Base-by-base conservation (phyloP, 2,797 vertebrate species). In the Neomorphus geoffroyi region DNA sequence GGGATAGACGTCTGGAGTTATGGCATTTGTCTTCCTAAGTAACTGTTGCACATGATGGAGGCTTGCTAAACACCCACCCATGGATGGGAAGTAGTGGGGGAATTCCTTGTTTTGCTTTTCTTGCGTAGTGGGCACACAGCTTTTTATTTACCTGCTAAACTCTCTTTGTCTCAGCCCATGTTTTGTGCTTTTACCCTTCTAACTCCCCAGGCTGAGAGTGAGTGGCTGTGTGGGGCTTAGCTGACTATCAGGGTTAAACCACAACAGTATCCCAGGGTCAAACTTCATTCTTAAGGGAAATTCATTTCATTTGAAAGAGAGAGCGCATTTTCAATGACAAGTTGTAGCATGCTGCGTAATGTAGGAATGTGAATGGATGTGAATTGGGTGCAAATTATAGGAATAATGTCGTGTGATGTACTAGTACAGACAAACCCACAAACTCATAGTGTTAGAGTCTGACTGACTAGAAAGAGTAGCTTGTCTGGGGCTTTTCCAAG, bases 21-120 rank as follows among this genome's bases (percentile, higher is more conserved):
- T 10, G 10, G 13, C 0, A 0, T 65, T 73, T 32, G 8, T 19
- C 41, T 57, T 73, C 24, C 30, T 24, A 74, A 33, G 19, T 13
- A 30, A 33, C 6, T 0, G 0, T 72, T 54, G 14, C 0, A 0
- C 1, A 0, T 37, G n/a, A 32, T 13, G 57, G 57, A 72, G 53
- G 18, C 53, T 18, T 46, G 45, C 53, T 67, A 14, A 43, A 35
- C 19, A 33, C n/a, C 13, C 3, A 3, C 41, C 18, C 56, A 33
- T 30, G 0, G 1, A 16, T 39, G 23, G 33, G 15, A 37, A 51
- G 26, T 26, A 51, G 50, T 27, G 50, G 27, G 26, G 26, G 50
- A 51, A 51, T 51, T 51, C 50, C 26, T 27, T 27, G 13, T 51
- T 26, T 51, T 13, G 13, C 50, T 51, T 27, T 51, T 14, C 26